Evolutionary conservation across 2,888 invertebrate genomes (phyloP), one percentile per base, ranked within the genome.

Genomic region (Drosophila greeni): DNA sequence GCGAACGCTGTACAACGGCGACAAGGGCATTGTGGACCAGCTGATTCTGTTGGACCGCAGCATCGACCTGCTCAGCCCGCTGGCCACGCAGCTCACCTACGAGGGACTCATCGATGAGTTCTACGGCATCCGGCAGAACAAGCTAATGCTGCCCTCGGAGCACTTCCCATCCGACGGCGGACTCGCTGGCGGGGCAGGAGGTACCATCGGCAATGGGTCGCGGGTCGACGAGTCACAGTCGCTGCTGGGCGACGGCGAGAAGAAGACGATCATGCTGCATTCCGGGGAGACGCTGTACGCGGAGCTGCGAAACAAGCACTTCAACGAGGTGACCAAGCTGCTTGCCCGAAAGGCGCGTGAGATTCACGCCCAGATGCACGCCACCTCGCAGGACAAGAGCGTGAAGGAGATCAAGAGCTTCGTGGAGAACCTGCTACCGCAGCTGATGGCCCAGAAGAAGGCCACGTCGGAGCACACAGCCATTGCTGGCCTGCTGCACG

Each of bases 81-180:
- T 99, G 81, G 93, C 96, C 1, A 97, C 97, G 0, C 99, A 99
- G 86, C 91, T 98, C 34, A 99, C 99, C 0, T 99, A 99, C 83
- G 98, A 98, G 89, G 99, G 99, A 4, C 91, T 99, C 8, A 95
- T 99, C 71, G 99, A 99, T 89, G 98, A 99, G 88, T 92, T 97
- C 60, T 98, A 94, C 89, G 95, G 95, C 34, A 95, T 98, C 62
- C 94, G 93, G 75, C 93, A 91, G 77, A 93, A 94, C 31, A 94
- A 95, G 23, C 95, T 95, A 0, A 92, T 93, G 47, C 92, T 98
- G 81, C 97, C 98, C 1, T 94, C 94, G 0, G 94, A 95, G 76
- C 95, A 94, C 87, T 97, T 98, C 87, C 91, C 92, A 26, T 49
- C 76, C 1, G 73, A 76, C 7, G 55, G 66, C 34, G 8, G 49